These are phyloP conservation scores for Automeris io DNA, from an alignment of 2,888 invertebrate genomes.

Conservation along the genomic window DNA sequence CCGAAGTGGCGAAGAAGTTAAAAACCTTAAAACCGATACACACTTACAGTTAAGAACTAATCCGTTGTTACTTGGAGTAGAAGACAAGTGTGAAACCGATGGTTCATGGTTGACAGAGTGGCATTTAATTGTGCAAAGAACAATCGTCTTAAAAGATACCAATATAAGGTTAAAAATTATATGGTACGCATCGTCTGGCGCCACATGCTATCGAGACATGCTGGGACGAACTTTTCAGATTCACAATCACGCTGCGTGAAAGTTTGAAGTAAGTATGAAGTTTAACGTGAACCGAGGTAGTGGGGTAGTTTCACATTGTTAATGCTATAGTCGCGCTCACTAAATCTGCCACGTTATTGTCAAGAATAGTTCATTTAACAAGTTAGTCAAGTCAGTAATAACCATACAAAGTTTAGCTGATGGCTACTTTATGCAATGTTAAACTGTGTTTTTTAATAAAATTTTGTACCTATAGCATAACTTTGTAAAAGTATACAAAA, in stretches of 20 bases:
- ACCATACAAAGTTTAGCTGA: no score
- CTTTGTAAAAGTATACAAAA: no score
- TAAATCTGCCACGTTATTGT: slow-evolving; percentile 5
- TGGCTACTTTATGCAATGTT: no score
- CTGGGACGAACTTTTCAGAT: slow-evolving; percentile 57
- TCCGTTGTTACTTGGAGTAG: slow-evolving; percentile 33
- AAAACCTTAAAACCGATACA: slow-evolving; percentile 27
- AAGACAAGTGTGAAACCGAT: slow-evolving; percentile 38
- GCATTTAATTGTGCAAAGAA: slow-evolving; percentile 7
- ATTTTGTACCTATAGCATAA: no score
- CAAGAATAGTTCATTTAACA: no score
- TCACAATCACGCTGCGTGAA: slow-evolving; percentile 57
- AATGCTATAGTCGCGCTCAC: slow-evolving; percentile 19
- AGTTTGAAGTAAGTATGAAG: slow-evolving; percentile 56
- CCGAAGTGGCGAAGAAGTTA: slow-evolving; percentile 14
- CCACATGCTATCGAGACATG: slow-evolving; percentile 37
- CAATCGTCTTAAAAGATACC: background rate
- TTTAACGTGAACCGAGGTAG: slow-evolving; percentile 42
- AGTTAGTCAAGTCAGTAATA: no score
- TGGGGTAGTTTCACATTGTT: slow-evolving; percentile 32
- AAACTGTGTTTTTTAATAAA: no score
- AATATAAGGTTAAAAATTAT: slow-evolving; percentile 16
- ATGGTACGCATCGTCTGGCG: slow-evolving; percentile 18
- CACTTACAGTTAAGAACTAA: slow-evolving; percentile 36
- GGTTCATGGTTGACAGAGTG: slow-evolving; percentile 24